Base-by-base conservation (phyloP, 2,113 vertebrate genomes). In the Heterotis niloticus region DNA sequence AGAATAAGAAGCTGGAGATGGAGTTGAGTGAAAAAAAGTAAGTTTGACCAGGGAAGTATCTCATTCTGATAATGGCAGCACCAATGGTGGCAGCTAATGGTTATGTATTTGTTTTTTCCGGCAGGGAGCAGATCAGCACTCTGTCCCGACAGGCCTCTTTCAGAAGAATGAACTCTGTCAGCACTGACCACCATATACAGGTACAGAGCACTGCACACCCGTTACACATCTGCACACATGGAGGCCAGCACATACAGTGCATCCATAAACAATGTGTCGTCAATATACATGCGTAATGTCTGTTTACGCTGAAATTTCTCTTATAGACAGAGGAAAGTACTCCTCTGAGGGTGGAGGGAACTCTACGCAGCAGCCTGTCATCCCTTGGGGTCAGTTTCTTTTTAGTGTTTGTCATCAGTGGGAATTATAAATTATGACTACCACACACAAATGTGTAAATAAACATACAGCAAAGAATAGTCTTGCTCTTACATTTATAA, bases 111-210 rank as follows among this genome's bases (percentile, higher is more conserved):
- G 26, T 77, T 13, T 1, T 11, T 23, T 17, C 77, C 10, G n/a
- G 44, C 87, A 98, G 96, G 4, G 93, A 96, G 82, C 94, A 97
- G 88, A 95, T 97, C 76, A 88, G 84, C 85, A 96, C 94, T 5
- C 86, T 98, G 44, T 94, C 95, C 34, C 86, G 96, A 78, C 94
- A 97, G 77, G 94, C 96, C 12, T 98, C 96, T 17, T 86, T 96
- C 81, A 92, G 95, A 66, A 94, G 95, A 51, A 85, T 97, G 59
- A 94, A 95, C 84, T 96, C 95, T 7, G 84, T 88, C 81, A 92
- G 87, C 85, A 81, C 91, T 0, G 95, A 96, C 23, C 82, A 90
- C 28, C 90, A 92, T 89, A 90, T 88, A 83, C 91, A 90, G 93
- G 94, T 95, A 76, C 24, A 84, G 57, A 51, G 28, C 16, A 56